Evolutionary conservation across 2,113 vertebrate genomes (phyloP), one percentile per base, ranked within the genome.

Genomic region (Etheostoma cragini): DNA sequence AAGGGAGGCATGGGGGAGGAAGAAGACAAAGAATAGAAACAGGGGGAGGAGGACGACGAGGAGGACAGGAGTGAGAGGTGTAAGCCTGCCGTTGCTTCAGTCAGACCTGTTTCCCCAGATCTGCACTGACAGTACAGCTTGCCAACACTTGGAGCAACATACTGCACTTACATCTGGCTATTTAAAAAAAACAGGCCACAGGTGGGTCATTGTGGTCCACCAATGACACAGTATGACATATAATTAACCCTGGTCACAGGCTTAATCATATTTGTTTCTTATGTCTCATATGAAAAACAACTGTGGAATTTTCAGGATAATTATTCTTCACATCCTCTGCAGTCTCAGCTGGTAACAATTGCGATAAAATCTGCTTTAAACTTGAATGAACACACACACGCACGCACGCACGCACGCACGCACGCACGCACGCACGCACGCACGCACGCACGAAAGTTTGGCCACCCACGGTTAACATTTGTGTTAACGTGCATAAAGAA

Each of bases 21-120:
- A 46, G 49, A 46, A 76, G 61, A 70, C 70, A 82, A 17, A 80
- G 65, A 80, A 83, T 30, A 80, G 66, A 79, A 78, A n/a, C 13
- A 78, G 63, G 68, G 80, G 63, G 78, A 80, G 83, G 83, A 0
- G 16, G 26, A n/a, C n/a, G n/a, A n/a, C n/a, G n/a, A 26, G 26
- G 79, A 72, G 79, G 77, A 68, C 53, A 67, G 73, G 46, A 45
- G 67, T 7, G 30, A 79, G 58, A 81, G 76, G 69, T 60, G 80
- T 46, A 21, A 83, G 72, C 57, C 56, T 1, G 61, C 12, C 0
- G 2, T 46, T 49, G 70, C 58, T 74, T 72, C 42, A 7, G 72
- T 83, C 82, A 56, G 54, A 90, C 81, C 79, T 1, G 83, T 86
- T 89, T 47, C 69, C 42, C 62, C 46, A 53, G 45, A 65, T 33